Conservation (phyloP, 2,888 invertebrate species). For the Sphaerophoria taeniata region DNA sequence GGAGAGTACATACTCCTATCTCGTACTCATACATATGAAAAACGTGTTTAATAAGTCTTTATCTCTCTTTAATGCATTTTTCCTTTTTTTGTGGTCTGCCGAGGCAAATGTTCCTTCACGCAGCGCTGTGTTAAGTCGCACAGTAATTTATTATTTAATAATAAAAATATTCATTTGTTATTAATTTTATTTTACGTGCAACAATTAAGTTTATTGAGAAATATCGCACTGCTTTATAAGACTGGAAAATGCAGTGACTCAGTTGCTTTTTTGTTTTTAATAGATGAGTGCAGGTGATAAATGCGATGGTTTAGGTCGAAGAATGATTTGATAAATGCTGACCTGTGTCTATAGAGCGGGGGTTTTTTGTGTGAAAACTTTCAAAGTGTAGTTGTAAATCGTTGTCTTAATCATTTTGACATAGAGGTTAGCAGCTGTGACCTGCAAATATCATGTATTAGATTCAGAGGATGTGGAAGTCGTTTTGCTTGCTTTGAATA, state of each 20-base stretch:
- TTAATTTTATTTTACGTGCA: conserved; percentile 56
- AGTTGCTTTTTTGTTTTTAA: not conserved
- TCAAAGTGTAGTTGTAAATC: not conserved
- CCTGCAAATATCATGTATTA: not conserved
- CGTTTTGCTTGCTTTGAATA: not conserved
- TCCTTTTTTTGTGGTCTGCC: conserved; percentile 33
- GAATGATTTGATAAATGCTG: conserved; percentile 48
- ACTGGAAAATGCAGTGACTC: no score
- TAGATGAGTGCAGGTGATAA: conserved; percentile 46
- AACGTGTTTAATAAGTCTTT: conserved; percentile 68
- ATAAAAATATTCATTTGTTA: conserved; percentile 53
- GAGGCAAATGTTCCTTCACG: conserved; percentile 7
- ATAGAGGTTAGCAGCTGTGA: conserved; percentile 18
- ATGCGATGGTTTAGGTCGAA: conserved; percentile 40
- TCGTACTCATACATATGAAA: conserved; percentile 1
- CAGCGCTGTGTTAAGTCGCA: conserved; percentile 24
- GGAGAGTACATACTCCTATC: conserved; percentile 7
- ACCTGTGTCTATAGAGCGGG: conserved; percentile 11
- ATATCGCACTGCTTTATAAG: not conserved
- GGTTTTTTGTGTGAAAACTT: not conserved
- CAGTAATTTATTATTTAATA: conserved; percentile 67
- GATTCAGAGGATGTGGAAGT: not conserved
- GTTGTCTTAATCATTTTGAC: conserved; percentile 25
- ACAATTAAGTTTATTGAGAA: conserved; percentile 27
- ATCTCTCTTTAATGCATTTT: conserved; percentile 9